Percentiles rank a stretch among this genome's conserved stretches.
Conservation (phyloP, 2,113 vertebrate genomes). For the Dasypus novemcinctus region DNA sequence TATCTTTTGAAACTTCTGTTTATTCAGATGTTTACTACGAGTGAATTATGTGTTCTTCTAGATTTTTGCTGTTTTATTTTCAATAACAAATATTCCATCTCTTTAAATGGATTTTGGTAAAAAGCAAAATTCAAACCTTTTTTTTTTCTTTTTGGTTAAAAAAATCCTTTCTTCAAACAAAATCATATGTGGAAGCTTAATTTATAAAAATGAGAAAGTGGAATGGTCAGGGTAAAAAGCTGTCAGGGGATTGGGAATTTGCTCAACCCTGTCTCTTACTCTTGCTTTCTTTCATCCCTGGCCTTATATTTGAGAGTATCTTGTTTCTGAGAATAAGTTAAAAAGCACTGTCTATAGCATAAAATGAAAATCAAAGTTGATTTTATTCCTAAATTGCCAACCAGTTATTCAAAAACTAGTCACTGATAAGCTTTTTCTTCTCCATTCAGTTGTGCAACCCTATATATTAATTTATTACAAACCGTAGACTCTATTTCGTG, state of each 20-base stretch:
- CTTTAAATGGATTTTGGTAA: background rate
- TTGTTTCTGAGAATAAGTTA: slow-evolving; percentile 13
- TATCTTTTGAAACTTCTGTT: background rate
- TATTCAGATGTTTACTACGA: background rate
- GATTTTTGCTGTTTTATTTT: slow-evolving; percentile 14
- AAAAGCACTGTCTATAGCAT: background rate
- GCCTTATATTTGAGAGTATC: background rate
- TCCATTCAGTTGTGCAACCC: background rate
- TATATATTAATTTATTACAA: background rate
- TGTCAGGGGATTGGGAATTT: background rate
- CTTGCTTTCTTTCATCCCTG: background rate
- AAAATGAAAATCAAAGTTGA: background rate
- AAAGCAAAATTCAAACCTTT: background rate
- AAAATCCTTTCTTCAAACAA: background rate
- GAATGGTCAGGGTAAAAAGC: background rate
- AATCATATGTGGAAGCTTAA: background rate
- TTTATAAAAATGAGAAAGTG: background rate
- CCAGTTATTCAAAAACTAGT: background rate
- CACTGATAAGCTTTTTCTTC: background rate
- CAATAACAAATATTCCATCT: background rate
- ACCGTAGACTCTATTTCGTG: background rate
- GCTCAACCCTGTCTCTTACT: background rate
- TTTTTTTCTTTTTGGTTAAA: background rate
- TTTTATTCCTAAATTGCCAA: background rate
- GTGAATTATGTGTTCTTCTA: background rate